Evolutionary conservation across 2,797 vertebrate genomes (phyloP), one percentile per base, ranked within the genome.

Genomic region (Phoeniculus purpureus): DNA sequence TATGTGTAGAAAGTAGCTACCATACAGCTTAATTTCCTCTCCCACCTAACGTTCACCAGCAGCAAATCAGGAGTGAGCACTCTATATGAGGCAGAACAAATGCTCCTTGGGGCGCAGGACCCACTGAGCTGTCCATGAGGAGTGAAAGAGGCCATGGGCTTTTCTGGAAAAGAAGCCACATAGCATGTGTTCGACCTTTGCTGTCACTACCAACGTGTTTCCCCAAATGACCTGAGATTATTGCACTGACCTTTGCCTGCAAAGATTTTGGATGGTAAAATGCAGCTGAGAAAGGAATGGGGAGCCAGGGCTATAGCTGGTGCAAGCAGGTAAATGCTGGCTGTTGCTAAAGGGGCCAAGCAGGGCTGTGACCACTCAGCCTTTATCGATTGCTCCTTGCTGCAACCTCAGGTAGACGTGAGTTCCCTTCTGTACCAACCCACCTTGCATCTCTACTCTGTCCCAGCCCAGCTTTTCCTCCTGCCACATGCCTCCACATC

Each of bases 11-110:
- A 94, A 88, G 67, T 78, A 92, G 43, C 37, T 77, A 80, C 81
- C 32, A 61, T 64, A 68, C 86, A 82, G 61, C 72, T 90, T 90
- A 91, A 95, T 93, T 92, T 93, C 77, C 43, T 89, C 50, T 87
- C 58, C 60, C 14, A 64, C 73, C 65, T 93, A 71, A 91, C 8
- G 58, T 48, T 77, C 81, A 61, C 58, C 47, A 40, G 86, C 65
- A 87, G 61, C 26, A 80, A 65, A 64, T 26, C 19, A 86, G 43
- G 25, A 60, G n/a, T 37, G 43, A 85, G 31, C 15, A 9, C 27
- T 52, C 20, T 25, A 16, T 37, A 31, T 34, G 32, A 73, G 52
- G 15, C 65, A 67, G 48, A 10, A 58, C 26, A 81, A 66, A 47
- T 31, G 18, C 10, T 81, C 23, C 58, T 85, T 2, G 3, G 71